Conservation (phyloP, 2,888 invertebrate genomes). For the Epirrhoe tristata region DNA sequence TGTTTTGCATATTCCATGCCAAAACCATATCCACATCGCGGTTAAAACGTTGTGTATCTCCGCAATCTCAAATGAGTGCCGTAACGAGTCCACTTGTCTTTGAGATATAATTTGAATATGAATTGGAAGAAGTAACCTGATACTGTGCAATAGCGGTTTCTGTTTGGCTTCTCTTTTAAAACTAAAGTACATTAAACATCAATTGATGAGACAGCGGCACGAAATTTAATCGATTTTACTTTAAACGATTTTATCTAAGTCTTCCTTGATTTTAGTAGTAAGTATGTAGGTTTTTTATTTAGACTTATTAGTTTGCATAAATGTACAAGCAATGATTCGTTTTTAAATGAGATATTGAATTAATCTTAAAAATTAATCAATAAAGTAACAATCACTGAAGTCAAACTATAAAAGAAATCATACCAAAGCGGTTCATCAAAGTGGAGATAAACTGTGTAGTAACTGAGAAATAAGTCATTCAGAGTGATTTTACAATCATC, state of each 20-base stretch:
- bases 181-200: not conserved
- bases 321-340: not conserved
- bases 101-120: slow-evolving; percentile 22
- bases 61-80: slow-evolving; percentile 21
- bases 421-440: not conserved
- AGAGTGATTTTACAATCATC: no score
- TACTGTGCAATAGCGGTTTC: slow-evolving; percentile 16
- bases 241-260: not conserved
- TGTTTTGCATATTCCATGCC: slow-evolving; percentile 16
- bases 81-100: slow-evolving; percentile 22
- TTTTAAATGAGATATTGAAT: not conserved
- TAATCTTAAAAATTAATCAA: not conserved
- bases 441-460: slow-evolving; percentile 7
- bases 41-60: slow-evolving; percentile 23
- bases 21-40: slow-evolving; percentile 12
- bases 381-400: slow-evolving; percentile 7
- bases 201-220: slow-evolving; percentile 1
- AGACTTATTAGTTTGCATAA: no score
- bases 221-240: no score
- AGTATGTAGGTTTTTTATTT: not conserved
- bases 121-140: slow-evolving; percentile 21
- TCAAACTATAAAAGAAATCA: slow-evolving; percentile 30
- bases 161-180: slow-evolving; percentile 2
- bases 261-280: not conserved
- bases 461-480: not conserved